Evolutionary conservation across 2,888 invertebrate genomes (phyloP).

Genomic region (Rapana venosa): DNA sequence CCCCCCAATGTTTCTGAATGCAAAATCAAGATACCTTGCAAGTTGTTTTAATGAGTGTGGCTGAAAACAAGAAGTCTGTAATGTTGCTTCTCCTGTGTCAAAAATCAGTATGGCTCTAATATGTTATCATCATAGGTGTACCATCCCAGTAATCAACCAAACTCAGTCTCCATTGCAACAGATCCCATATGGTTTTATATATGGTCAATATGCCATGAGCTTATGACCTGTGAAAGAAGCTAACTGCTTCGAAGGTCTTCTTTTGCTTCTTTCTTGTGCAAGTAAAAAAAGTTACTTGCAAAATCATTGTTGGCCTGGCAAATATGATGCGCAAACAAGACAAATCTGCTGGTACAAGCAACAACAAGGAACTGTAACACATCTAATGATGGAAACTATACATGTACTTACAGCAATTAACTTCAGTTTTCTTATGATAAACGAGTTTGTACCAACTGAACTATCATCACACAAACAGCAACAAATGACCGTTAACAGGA

Average conservation of each 20-base stretch:
- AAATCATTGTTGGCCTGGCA: constrained; percentile 16
- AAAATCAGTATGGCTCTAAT: neutral
- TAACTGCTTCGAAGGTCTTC: neutral
- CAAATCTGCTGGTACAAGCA: constrained; percentile 8
- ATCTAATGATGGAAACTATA: constrained; percentile 5
- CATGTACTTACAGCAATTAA: neutral
- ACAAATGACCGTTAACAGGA: neutral
- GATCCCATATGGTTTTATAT: constrained; percentile 26
- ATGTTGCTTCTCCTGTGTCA: neutral
- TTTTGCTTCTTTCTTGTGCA: neutral
- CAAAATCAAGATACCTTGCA: neutral
- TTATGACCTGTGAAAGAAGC: neutral
- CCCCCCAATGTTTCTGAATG: neutral
- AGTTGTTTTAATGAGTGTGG: constrained; percentile 13
- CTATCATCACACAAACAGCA: constrained; percentile 3
- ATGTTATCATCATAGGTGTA: neutral
- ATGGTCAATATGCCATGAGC: constrained; percentile 24
- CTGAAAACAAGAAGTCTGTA: neutral
- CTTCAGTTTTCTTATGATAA: neutral
- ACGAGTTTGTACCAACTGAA: neutral
- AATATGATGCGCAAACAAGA: constrained; percentile 44
- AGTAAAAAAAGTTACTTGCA: constrained; percentile 9
- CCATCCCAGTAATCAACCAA: constrained; percentile 10
- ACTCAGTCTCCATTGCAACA: neutral
- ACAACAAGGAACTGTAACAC: constrained; percentile 30